A percentile compares a stretch with the other conserved stretches of the same genome.
phyloP scores from a whole-genome alignment of 2,113 vertebrate genomes.

The Vidua chalybeata region DNA sequence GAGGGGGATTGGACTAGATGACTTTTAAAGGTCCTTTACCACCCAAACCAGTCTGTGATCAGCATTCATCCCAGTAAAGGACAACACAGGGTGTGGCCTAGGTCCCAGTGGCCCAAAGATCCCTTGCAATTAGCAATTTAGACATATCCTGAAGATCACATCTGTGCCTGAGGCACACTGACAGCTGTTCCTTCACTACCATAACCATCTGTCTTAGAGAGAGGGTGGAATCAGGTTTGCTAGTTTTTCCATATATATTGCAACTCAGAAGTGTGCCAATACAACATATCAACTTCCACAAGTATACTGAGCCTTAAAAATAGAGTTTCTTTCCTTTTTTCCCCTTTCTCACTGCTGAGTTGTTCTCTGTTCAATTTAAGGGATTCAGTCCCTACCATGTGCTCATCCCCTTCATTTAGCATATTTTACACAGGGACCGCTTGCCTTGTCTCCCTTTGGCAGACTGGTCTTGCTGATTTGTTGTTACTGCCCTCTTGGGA shows the following conservation, averaged over 20 bases:
- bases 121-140: not conserved
- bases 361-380: not conserved
- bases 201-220: not conserved
- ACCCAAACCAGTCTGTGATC: not conserved
- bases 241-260: not conserved
- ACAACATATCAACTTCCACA: not conserved
- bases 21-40: not conserved
- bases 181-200: not conserved
- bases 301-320: not conserved
- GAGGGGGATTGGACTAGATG: no score
- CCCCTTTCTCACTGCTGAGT: not conserved
- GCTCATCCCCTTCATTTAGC: not conserved
- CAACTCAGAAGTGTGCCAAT: not conserved
- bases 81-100: not conserved
- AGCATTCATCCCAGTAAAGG: not conserved
- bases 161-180: not conserved
- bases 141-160: not conserved
- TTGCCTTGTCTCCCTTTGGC: not conserved
- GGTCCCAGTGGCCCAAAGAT: rapidly evolving
- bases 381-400: not conserved
- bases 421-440: not conserved
- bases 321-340: not conserved
- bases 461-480: not conserved
- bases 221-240: not conserved
- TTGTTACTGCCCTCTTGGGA: not conserved